phyloP scores from a whole-genome alignment of 2,888 invertebrate species.

The Thalpophila matura region DNA sequence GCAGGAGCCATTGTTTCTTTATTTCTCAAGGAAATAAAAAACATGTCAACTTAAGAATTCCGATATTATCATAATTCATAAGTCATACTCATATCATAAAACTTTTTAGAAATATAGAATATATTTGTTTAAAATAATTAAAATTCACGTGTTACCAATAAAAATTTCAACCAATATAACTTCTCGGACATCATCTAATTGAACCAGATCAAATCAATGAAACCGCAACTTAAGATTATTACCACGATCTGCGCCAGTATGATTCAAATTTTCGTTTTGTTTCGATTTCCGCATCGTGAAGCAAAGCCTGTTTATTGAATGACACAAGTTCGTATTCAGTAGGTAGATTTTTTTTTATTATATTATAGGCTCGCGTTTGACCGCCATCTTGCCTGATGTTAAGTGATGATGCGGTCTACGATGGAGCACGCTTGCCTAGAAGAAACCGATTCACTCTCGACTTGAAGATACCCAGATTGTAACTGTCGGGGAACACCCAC shows the following conservation, averaged over 20 bases:
- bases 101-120: background rate
- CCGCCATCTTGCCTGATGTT: too few species aligned
- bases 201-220: conserved; percentile 33
- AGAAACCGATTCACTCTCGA: too few species aligned
- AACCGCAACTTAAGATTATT: conserved; percentile 14
- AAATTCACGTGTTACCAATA: background rate
- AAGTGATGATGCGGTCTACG: too few species aligned
- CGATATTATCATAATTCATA: background rate
- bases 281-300: conserved; percentile 4
- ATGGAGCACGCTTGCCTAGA: too few species aligned
- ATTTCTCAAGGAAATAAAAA: background rate
- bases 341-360: too few species aligned
- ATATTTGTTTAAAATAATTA: background rate
- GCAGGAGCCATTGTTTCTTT: conserved; percentile 5
- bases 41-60: background rate
- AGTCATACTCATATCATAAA: too few species aligned
- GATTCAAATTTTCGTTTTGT: conserved; percentile 20
- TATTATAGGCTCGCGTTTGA: too few species aligned
- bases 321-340: background rate
- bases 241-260: background rate
- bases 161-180: conserved; percentile 14
- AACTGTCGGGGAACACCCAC: too few species aligned
- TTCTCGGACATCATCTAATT: conserved; percentile 12
- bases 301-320: background rate
- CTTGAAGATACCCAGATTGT: too few species aligned